Evolutionary conservation across 2,888 invertebrate species (phyloP), one percentile per base, ranked within the genome.

Genomic region (Neocrepidodera transversa): DNA sequence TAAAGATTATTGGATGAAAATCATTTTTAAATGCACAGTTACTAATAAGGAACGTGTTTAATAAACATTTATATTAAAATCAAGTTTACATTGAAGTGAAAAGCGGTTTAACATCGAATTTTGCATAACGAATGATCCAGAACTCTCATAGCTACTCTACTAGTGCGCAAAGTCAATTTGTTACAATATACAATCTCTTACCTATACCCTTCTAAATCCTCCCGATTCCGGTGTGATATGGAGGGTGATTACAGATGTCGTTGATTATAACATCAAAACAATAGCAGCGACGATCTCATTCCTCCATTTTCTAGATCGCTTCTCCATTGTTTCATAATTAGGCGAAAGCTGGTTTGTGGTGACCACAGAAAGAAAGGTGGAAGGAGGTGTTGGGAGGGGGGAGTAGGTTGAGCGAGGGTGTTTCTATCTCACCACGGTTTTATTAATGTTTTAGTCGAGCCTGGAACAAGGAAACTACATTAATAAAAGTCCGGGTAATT

Each of bases 381-480:
- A 38, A 47, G 59, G 52, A 53, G 49, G 52, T 48, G n/a, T 47
- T 52, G 54, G 26, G 17, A 18, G 40, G 40, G 53, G 43, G 47
- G 43, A 47, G 59, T 56, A 53, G 49, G 52, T 48, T n/a, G 17
- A 26, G 43, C n/a, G 40, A 32, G 51, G 43, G 35, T 54, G 45
- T 49, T 38, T 51, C 62, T 56, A 53, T 61, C 43, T 38, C 32
- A 36, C 50, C 56, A 53, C 30, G 30, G 36, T 3, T 26, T 53
- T 57, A 62, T 51, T 52, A 59, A 59, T 63, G 59, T 47, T 38
- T 11, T 30, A 45, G 36, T 23, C 49, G 36, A 48, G 58, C 54
- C 62, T 63, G 59, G 35, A 63, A 63, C 62, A 63, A 57, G 57
- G 57, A 59, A 53, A 63, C 40, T 48, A 56, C 53, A 59, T 62